A percentile compares a stretch with the other conserved stretches of the same genome.
Evolutionary conservation across 2,113 vertebrate genomes (phyloP).

Genomic region (Myrmecophaga tridactyla): DNA sequence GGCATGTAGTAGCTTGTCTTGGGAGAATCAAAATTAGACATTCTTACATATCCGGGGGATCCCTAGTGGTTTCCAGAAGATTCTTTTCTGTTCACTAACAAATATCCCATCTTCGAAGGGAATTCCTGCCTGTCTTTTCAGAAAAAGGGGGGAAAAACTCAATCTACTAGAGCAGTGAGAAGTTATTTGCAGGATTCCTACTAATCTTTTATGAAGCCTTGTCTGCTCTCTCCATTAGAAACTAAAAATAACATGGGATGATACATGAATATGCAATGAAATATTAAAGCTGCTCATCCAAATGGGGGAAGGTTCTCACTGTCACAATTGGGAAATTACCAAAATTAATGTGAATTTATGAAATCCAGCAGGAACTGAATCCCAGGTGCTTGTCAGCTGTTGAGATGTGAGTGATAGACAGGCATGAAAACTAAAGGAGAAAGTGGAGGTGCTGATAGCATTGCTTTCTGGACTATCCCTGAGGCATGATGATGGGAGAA

Average conservation of each 20-base stretch:
- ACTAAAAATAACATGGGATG: conserved; percentile 63
- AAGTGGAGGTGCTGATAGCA: background rate
- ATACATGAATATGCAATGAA: conserved; percentile 63
- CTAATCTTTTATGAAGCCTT: conserved; percentile 49
- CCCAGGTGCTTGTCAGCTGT: conserved; percentile 56
- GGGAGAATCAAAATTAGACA: background rate
- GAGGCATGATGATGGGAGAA: conserved; percentile 30
- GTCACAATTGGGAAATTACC: conserved; percentile 34
- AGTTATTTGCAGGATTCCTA: conserved; percentile 48
- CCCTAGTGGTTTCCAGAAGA: background rate
- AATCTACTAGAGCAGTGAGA: background rate
- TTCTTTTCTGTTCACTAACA: background rate
- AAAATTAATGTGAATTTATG: conserved; percentile 39
- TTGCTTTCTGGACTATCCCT: conserved; percentile 17
- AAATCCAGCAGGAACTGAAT: conserved; percentile 38
- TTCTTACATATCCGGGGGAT: background rate
- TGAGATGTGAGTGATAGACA: conserved; percentile 34
- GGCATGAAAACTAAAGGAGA: background rate
- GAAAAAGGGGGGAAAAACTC: background rate
- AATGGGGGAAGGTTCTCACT: conserved; percentile 3
- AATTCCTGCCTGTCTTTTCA: background rate
- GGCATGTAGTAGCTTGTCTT: background rate
- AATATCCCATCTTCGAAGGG: background rate
- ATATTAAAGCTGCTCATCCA: background rate
- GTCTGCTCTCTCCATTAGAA: conserved; percentile 51